Evolutionary conservation across 2,113 vertebrate species (phyloP).

Genomic region (Sylvilagus bachmani): DNA sequence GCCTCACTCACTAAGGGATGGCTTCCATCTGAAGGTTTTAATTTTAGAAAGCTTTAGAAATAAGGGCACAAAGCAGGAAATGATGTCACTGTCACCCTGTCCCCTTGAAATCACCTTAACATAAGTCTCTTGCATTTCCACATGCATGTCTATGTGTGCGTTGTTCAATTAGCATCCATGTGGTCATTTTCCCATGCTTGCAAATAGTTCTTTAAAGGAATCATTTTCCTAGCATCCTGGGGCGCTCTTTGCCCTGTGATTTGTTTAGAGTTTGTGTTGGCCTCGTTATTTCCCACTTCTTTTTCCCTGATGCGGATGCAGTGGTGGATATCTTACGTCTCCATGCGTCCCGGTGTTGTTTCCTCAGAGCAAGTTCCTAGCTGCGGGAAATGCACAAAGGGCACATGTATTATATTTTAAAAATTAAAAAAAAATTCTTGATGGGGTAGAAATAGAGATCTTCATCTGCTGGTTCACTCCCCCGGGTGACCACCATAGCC

Average conservation of each 20-base stretch:
- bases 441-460: too few species aligned
- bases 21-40: background rate
- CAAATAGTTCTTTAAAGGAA: background rate
- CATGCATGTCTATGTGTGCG: background rate
- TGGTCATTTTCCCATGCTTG: background rate
- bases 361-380: background rate
- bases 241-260: background rate
- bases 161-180: background rate
- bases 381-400: slow-evolving; percentile 22
- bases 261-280: background rate
- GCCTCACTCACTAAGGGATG: background rate
- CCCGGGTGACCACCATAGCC: too few species aligned
- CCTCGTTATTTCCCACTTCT: background rate
- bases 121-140: background rate
- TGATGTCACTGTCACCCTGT: background rate
- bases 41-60: slow-evolving; percentile 17
- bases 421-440: too few species aligned
- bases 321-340: background rate
- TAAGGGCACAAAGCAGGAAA: background rate
- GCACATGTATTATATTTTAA: background rate
- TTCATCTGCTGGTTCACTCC: too few species aligned
- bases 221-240: background rate
- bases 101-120: background rate
- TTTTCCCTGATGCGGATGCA: background rate
- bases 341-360: background rate